phyloP scores from a whole-genome alignment of 2,888 invertebrate species.

The Caenorhabditis sp. region DNA sequence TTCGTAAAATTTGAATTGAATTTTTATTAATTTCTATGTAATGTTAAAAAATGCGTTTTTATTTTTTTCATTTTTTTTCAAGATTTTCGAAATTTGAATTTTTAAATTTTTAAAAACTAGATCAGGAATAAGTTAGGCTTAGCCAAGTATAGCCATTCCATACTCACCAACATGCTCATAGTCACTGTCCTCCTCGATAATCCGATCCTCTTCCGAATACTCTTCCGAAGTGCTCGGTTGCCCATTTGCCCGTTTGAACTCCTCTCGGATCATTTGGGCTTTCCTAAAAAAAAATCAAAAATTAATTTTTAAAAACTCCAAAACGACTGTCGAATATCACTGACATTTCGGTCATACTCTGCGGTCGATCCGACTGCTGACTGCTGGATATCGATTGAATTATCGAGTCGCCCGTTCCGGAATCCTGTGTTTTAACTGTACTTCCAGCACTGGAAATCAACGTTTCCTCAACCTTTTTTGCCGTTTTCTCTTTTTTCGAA shows the following conservation, averaged over 20 bases:
- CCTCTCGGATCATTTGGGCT: constrained; percentile 64
- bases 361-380: constrained; percentile 39
- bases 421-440: constrained; percentile 10
- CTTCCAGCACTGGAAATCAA: constrained; percentile 22
- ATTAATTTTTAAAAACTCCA: not conserved
- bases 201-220: constrained; percentile 55
- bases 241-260: too few species aligned
- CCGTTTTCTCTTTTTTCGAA: not conserved
- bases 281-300: constrained; percentile 38
- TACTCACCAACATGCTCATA: constrained; percentile 28
- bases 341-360: constrained; percentile 55
- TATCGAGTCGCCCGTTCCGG: constrained; percentile 52
- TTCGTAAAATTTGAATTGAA: not conserved
- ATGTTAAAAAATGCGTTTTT: not conserved
- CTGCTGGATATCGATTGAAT: constrained; percentile 14
- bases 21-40: not conserved
- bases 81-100: too few species aligned
- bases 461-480: not conserved
- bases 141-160: too few species aligned
- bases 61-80: too few species aligned
- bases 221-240: constrained; percentile 29
- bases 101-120: too few species aligned
- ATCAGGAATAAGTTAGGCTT: too few species aligned
- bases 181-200: constrained; percentile 65
- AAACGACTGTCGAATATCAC: too few species aligned